Evolutionary conservation across 2,797 vertebrate genomes (phyloP).

Genomic region (Sebastes oblongus): DNA sequence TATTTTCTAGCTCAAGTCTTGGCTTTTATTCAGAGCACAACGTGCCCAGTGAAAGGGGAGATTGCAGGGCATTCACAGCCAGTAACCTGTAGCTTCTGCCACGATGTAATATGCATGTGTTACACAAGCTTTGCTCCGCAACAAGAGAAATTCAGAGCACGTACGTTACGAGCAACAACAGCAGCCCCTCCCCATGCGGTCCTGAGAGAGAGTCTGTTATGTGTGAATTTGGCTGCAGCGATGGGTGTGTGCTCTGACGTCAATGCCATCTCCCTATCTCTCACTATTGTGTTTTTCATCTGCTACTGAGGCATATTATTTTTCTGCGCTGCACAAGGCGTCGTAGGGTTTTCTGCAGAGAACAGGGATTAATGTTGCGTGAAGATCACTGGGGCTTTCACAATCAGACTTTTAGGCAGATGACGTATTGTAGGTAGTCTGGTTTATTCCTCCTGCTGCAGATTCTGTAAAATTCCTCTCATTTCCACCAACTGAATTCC

Average conservation of each 20-base stretch:
- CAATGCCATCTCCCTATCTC: slow-evolving; percentile 58
- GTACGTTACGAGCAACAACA: slow-evolving; percentile 68
- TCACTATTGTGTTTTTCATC: slow-evolving; percentile 38
- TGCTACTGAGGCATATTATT: slow-evolving; percentile 41
- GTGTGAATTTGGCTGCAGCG: slow-evolving; percentile 72
- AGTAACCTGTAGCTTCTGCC: slow-evolving; percentile 62
- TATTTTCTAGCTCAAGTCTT: not conserved
- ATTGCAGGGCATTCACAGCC: slow-evolving; percentile 10
- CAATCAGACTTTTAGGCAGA: slow-evolving; percentile 55
- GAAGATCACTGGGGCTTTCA: slow-evolving; percentile 46
- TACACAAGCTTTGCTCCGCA: slow-evolving; percentile 68
- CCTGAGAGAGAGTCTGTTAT: slow-evolving; percentile 65
- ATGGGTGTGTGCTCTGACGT: slow-evolving; percentile 81
- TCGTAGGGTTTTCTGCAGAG: slow-evolving; percentile 7
- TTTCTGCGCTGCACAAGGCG: slow-evolving; percentile 3
- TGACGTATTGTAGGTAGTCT: slow-evolving; percentile 40
- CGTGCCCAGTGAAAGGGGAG: not conserved
- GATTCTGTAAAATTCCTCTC: slow-evolving; percentile 74
- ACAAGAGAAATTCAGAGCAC: slow-evolving; percentile 73
- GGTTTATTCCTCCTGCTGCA: slow-evolving; percentile 42
- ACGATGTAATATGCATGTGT: slow-evolving; percentile 60
- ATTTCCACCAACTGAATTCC: slow-evolving; percentile 62
- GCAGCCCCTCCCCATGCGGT: slow-evolving; percentile 76
- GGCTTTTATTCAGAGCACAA: not conserved
- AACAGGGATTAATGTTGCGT: slow-evolving; percentile 37